These are phyloP conservation scores for Stigmatopora argus DNA, from an alignment of 2,113 vertebrate species.

Conservation along the genomic window DNA sequence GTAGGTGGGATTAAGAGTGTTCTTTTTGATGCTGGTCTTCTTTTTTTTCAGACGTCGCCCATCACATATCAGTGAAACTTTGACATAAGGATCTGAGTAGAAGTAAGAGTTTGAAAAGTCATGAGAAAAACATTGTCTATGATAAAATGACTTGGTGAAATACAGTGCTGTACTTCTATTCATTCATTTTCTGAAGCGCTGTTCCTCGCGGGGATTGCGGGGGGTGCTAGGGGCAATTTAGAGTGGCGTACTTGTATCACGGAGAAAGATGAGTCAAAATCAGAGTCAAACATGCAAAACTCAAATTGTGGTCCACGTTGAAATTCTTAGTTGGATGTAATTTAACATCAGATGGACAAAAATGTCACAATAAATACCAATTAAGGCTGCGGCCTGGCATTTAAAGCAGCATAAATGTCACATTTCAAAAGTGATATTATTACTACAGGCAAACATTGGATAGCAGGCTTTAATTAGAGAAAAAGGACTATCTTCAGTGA, in stretches of 20 bases:
- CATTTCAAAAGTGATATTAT: constrained; percentile 31
- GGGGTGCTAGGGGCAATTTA: too few relatives aligned
- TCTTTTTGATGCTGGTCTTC: constrained; percentile 98
- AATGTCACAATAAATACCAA: constrained; percentile 12
- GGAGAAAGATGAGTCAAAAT: too few relatives aligned
- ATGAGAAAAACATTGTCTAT: not conserved
- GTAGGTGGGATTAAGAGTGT: constrained; percentile 95
- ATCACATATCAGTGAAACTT: constrained; percentile 94
- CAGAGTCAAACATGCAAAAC: constrained; percentile 29
- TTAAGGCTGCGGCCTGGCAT: constrained; percentile 29
- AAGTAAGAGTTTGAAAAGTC: not conserved
- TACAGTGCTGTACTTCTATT: too few relatives aligned
- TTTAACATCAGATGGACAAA: constrained; percentile 16
- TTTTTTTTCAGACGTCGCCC: constrained; percentile 95
- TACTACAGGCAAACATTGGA: constrained; percentile 11
- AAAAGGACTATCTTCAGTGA: constrained; percentile 16
- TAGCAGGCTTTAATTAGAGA: constrained; percentile 22
- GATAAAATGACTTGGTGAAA: too few relatives aligned
- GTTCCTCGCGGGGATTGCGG: too few relatives aligned
- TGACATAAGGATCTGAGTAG: constrained; percentile 86
- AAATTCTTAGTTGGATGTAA: constrained; percentile 25
- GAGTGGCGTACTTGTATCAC: too few relatives aligned
- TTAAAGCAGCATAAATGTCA: constrained; percentile 31
- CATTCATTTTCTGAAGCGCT: too few relatives aligned
- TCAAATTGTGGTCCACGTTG: constrained; percentile 16